phyloP scores from a whole-genome alignment of 2,113 vertebrate species.

The Aptenodytes forsteri region DNA sequence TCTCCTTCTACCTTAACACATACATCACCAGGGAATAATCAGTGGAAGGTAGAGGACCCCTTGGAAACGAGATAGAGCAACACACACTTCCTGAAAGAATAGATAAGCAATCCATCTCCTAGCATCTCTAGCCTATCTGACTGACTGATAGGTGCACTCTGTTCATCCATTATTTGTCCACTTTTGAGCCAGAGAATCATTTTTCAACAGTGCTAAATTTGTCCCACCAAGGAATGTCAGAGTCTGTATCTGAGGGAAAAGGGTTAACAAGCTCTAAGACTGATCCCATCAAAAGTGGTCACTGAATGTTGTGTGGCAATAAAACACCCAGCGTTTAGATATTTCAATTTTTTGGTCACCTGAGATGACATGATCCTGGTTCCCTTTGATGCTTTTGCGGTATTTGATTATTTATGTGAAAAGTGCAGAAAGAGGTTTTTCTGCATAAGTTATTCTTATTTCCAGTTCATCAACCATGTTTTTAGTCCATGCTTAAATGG shows the following conservation, averaged over 20 bases:
- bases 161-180: background rate
- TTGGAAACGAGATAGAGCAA: background rate
- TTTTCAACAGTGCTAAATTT: background rate
- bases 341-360: background rate
- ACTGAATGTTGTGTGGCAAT: background rate
- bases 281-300: background rate
- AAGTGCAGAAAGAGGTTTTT: constrained; percentile 50
- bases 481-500: constrained; percentile 39
- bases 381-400: background rate
- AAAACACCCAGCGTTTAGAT: background rate
- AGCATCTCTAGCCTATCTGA: background rate
- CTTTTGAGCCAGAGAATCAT: background rate
- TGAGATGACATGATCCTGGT: background rate
- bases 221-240: background rate
- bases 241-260: background rate
- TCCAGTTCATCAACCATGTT: constrained; percentile 42
- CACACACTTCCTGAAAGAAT: background rate
- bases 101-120: background rate
- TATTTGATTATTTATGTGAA: constrained; percentile 55
- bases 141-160: background rate
- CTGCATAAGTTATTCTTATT: constrained; percentile 61
- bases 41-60: background rate
- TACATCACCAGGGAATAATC: background rate
- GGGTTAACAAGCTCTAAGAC: background rate
- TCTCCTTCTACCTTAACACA: background rate